Evolutionary conservation across 2,888 invertebrate genomes (phyloP), one percentile per base, ranked within the genome.

Genomic region (Baccha elongata): DNA sequence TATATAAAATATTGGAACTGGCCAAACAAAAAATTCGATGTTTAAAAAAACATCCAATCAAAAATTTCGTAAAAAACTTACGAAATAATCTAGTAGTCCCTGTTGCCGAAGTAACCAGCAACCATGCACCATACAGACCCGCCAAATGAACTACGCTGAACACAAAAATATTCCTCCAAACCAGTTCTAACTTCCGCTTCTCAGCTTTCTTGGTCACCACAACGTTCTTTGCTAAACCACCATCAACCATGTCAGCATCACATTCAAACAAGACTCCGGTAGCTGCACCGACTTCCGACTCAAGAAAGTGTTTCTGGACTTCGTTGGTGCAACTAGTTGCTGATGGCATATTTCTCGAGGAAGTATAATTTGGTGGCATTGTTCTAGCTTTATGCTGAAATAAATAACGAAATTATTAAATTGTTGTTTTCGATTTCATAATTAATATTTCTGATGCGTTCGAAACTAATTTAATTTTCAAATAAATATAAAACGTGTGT

Each of bases 81-180:
- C 97, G 94, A 88, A 94, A 94, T 80, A 94, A 86, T 67, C 93
- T 91, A 3, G 97, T 97, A 85, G 91, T 91, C 91, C 94, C 92
- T 92, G 94, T 95, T 29, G 96, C 96, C 2, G 95, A 94, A 60
- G 95, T 93, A 23, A 96, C 90, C 88, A 94, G 92, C 15, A 96
- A 92, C 89, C 94, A 96, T 1, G 93, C 89, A 53, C 97, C 97
- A 87, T 96, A 96, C 0, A 96, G 62, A 0, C 96, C 95, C 1
- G 94, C 94, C 55, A 93, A 32, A 89, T 97, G 97, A 74, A 97
- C 92, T 87, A 94, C 95, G 3, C 92, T 91, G 88, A 97, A 96
- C 0, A 95, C 92, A n/a, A 94, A 90, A 52, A 97, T 95, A 88
- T 97, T 97, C 85, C 95, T 93, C 97, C 97, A 97, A 5, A 97